Conservation (phyloP, 2,888 invertebrate genomes). For the Pristionchus arcanus region DNA sequence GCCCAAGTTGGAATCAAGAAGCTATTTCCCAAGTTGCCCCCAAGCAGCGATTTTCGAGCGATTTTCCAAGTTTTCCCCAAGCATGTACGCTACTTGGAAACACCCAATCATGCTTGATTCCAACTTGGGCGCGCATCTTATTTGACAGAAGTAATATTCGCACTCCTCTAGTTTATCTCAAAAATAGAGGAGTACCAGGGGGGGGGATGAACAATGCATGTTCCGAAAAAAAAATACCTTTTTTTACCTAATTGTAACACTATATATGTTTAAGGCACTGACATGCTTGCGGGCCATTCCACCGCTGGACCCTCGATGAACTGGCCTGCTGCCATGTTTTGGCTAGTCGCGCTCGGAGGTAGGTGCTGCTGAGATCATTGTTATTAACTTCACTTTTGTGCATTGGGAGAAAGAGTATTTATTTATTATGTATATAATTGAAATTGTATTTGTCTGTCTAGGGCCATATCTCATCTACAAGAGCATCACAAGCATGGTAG, state of each 20-base stretch:
- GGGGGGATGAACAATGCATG: no score
- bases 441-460: not conserved
- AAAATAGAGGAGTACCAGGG: no score
- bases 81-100: no score
- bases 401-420: not conserved
- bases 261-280: constrained; percentile 62
- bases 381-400: not conserved
- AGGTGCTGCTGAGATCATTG: not conserved
- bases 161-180: no score
- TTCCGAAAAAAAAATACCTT: no score
- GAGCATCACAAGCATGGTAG: constrained; percentile 84
- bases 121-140: no score
- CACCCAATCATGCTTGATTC: no score
- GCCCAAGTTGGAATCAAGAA: no score
- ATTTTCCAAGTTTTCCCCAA: no score
- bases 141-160: no score
- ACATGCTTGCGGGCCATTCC: constrained; percentile 62
- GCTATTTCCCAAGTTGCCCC: no score
- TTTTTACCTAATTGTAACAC: constrained; percentile 59
- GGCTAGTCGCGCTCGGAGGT: constrained; percentile 90
- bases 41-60: no score
- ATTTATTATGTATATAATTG: not conserved
- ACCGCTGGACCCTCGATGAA: constrained; percentile 69
- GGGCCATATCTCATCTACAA: constrained; percentile 92
- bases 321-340: constrained; percentile 93